Evolutionary conservation across 2,888 invertebrate species (phyloP), one percentile per base, ranked within the genome.

Genomic region (Acrocyrtus sp.): DNA sequence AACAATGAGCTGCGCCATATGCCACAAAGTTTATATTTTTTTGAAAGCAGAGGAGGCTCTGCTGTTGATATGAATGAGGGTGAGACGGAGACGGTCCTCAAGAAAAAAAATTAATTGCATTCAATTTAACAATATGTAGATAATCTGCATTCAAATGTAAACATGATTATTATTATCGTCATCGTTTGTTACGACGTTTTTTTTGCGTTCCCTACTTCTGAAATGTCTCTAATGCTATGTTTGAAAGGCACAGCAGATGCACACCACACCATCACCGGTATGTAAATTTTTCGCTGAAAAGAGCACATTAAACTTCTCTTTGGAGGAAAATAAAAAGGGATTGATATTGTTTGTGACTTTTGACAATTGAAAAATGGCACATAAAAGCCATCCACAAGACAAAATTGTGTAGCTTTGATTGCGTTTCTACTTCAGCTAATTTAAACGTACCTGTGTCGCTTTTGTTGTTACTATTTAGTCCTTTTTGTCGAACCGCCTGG

Each of bases 211-310:
- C n/a, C n/a, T n/a, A n/a, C n/a, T n/a, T n/a, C n/a, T n/a, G n/a
- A n/a, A n/a, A n/a, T n/a, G n/a, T n/a, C n/a, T n/a, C n/a, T n/a
- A n/a, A n/a, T n/a, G n/a, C n/a, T n/a, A n/a, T n/a, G n/a, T n/a
- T n/a, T n/a, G n/a, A n/a, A n/a, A n/a, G n/a, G 6, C 17, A 17
- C 47, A 47, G 12, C 8, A n/a, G 19, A 27, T 17, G 53, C 15
- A 27, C 19, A 12, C 27, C 26, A 6, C 39, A 48, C 17, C 34
- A 24, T 8, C 34, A 22, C 50, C 2, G 41, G 63, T 53, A 63
- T 63, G 66, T 26, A 67, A 67, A 58, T 67, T 67, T 67, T 51
- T n/a, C n/a, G n/a, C n/a, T n/a, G n/a, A n/a, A n/a, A n/a, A n/a
- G n/a, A n/a, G n/a, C n/a, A n/a, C n/a, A n/a, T n/a, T n/a, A 45